Conservation (phyloP, 2,888 invertebrate genomes). For the Marasmarcha lunaedactyla region DNA sequence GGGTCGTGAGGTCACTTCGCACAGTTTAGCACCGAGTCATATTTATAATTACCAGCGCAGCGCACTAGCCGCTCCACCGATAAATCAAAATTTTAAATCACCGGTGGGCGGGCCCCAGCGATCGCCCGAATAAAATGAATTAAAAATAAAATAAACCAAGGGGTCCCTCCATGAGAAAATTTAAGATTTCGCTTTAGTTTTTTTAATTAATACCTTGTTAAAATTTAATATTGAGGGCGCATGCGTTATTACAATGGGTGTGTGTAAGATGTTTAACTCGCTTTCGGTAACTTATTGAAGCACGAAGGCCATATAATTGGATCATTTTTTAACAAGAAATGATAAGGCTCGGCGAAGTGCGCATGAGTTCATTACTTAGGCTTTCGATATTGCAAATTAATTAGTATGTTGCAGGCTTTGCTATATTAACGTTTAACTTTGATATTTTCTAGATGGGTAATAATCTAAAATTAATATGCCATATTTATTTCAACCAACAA, state of each 20-base stretch:
- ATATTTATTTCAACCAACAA: no score
- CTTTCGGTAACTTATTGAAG: conserved; percentile 63
- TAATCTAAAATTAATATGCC: no score
- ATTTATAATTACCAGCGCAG: conserved; percentile 62
- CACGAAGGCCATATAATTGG: conserved; percentile 53
- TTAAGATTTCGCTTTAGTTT: conserved; percentile 68
- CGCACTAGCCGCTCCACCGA: conserved; percentile 44
- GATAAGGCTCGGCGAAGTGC: conserved; percentile 48
- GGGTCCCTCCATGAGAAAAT: conserved; percentile 64
- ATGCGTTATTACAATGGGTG: conserved; percentile 69
- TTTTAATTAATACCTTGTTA: conserved; percentile 72
- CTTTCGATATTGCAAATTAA: conserved; percentile 34
- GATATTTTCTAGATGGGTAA: no score
- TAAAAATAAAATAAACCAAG: conserved; percentile 63
- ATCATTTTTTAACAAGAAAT: conserved; percentile 65
- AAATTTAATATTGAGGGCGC: conserved; percentile 69
- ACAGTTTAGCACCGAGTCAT: conserved; percentile 69
- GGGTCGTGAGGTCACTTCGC: conserved; percentile 55
- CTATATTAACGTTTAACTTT: no score
- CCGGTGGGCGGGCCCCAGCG: conserved; percentile 60
- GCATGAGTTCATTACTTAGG: conserved; percentile 34
- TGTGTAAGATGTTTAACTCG: conserved; percentile 54
- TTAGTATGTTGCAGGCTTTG: no score
- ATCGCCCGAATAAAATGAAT: conserved; percentile 67
- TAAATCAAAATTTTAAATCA: conserved; percentile 72